Percentiles rank a stretch among this genome's conserved stretches.
phyloP scores from a whole-genome alignment of 1,140 invertebrate genomes.

The Drosophila orena region DNA sequence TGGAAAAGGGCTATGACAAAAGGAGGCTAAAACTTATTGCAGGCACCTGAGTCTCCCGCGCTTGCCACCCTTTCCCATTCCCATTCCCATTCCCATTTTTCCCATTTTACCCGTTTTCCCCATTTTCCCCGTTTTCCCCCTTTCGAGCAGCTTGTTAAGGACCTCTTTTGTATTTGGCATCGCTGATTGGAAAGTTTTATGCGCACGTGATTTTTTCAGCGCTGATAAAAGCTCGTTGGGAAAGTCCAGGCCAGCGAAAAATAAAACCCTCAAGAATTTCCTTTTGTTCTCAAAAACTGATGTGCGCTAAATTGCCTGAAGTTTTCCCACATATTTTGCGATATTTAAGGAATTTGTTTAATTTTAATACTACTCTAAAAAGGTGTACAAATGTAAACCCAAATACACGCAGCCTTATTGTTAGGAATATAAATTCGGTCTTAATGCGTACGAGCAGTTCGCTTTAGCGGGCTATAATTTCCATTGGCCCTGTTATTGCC shows the following conservation, averaged over 20 bases:
- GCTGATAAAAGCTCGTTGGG: constrained; percentile 55
- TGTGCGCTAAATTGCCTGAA: constrained; percentile 60
- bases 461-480: constrained; percentile 15
- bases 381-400: too few relatives aligned
- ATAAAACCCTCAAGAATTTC: constrained; percentile 28
- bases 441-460: neutral
- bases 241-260: constrained; percentile 27
- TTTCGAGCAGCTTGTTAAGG: constrained; percentile 73
- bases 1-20: constrained; percentile 43
- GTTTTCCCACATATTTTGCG: neutral
- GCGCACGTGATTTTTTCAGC: constrained; percentile 75
- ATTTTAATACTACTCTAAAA: too few relatives aligned
- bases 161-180: constrained; percentile 72
- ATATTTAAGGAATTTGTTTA: neutral
- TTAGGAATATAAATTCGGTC: neutral
- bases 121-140: neutral
- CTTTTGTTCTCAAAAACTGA: constrained; percentile 38
- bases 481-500: constrained; percentile 17
- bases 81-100: too few relatives aligned
- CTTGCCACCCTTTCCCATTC: too few relatives aligned
- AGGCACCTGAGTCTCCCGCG: constrained; percentile 37
- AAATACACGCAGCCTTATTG: too few relatives aligned
- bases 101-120: too few relatives aligned
- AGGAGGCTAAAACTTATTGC: constrained; percentile 72
- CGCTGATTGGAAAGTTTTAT: constrained; percentile 81